A percentile compares a stretch with the other conserved stretches of the same genome.
Evolutionary conservation across 2,888 invertebrate species (phyloP).

Genomic region (Apotomis turbidana): DNA sequence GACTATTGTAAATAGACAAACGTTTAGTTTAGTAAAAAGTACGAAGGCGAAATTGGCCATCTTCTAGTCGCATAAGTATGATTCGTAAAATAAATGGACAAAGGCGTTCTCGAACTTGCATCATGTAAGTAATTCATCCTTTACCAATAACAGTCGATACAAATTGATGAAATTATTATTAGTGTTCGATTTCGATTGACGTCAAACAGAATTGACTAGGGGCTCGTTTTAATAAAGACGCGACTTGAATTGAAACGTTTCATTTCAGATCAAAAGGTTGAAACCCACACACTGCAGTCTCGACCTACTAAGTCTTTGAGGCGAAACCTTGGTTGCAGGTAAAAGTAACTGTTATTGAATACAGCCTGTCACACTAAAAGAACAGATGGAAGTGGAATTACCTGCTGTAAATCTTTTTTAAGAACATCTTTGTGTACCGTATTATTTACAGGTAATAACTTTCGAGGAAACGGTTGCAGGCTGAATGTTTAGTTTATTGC

Average conservation of each 20-base stretch:
- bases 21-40: no score
- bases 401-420: neutral
- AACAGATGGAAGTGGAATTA: slow-evolving; percentile 3
- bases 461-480: neutral
- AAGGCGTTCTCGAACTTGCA: slow-evolving; percentile 28
- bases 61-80: neutral
- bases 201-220: slow-evolving; percentile 55
- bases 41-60: no score
- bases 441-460: neutral
- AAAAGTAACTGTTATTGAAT: slow-evolving; percentile 20
- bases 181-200: slow-evolving; percentile 63
- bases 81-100: slow-evolving; percentile 16
- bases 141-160: slow-evolving; percentile 49
- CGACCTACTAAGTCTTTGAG: slow-evolving; percentile 18
- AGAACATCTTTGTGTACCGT: neutral
- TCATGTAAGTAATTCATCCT: slow-evolving; percentile 25
- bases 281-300: slow-evolving; percentile 5
- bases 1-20: neutral
- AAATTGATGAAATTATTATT: slow-evolving; percentile 61
- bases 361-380: neutral
- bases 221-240: slow-evolving; percentile 26
- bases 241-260: slow-evolving; percentile 8
- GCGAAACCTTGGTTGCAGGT: slow-evolving; percentile 12
- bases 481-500: neutral
- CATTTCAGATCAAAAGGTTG: slow-evolving; percentile 28